Conservation (phyloP, 1,140 invertebrate species). For the Lepidostoma basale region DNA sequence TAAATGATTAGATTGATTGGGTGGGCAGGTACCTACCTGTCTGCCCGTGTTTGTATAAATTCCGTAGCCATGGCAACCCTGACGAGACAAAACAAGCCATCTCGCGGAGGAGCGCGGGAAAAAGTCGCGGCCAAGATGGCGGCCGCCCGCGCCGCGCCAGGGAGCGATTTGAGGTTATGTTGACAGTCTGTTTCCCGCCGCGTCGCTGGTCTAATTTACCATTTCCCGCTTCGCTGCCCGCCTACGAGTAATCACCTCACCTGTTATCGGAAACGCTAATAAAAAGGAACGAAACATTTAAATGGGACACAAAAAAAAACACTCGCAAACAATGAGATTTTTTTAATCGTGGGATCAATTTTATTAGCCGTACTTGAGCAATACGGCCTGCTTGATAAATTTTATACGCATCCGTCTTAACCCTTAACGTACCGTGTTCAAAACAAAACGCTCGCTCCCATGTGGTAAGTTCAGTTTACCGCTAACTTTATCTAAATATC, state of each 20-base stretch:
- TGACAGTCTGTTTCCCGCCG: constrained; percentile 23
- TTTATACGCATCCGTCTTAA: constrained; percentile 4
- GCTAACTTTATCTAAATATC: too few species aligned
- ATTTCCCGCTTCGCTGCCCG: constrained; percentile 20
- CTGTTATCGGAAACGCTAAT: background rate
- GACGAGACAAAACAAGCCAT: background rate
- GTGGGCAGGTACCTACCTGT: too few species aligned
- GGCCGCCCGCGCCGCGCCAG: background rate
- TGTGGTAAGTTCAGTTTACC: too few species aligned
- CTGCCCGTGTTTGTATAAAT: background rate
- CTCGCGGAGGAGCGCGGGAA: constrained; percentile 5
- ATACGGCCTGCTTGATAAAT: background rate
- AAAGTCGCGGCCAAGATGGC: constrained; percentile 22
- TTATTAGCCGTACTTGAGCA: background rate
- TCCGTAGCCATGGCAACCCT: background rate
- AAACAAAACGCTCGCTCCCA: too few species aligned
- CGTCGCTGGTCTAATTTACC: constrained; percentile 21
- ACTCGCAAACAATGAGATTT: background rate
- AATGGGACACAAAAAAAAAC: background rate
- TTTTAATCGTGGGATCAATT: background rate
- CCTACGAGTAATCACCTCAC: background rate
- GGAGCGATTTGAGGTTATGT: constrained; percentile 25
- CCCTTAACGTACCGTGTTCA: too few species aligned
- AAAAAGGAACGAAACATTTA: background rate
- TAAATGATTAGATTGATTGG: too few species aligned